Conservation (phyloP, 2,113 vertebrate species). For the Megaceryle maxima region DNA sequence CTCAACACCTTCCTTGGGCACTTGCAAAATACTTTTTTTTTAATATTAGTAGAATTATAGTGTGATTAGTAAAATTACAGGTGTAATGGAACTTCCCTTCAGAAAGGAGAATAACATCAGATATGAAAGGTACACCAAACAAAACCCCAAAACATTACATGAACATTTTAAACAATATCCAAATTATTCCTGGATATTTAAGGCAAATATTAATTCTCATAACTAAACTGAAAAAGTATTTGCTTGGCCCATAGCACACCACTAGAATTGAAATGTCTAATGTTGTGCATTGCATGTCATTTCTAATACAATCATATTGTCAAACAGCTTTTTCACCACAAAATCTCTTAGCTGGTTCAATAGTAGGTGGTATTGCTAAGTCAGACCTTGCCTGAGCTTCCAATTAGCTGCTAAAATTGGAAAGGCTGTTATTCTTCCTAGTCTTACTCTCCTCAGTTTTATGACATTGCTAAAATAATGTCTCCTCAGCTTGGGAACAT, state of each 20-base stretch:
- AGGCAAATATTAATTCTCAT: not conserved
- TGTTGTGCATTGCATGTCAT: not conserved
- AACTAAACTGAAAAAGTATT: not conserved
- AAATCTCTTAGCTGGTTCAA: not conserved
- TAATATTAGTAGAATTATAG: not conserved
- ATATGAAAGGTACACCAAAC: not conserved
- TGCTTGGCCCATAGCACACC: not conserved
- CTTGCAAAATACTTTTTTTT: not conserved
- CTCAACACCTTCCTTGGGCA: not conserved
- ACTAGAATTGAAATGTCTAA: not conserved
- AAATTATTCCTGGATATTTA: not conserved
- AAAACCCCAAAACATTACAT: not conserved
- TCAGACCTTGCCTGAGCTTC: not conserved
- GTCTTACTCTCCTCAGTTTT: not conserved
- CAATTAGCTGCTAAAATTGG: not conserved
- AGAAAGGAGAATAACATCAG: not conserved
- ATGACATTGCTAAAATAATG: not conserved
- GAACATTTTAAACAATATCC: not conserved
- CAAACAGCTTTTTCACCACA: not conserved
- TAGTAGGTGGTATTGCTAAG: not conserved
- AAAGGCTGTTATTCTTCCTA: not conserved
- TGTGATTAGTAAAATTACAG: not conserved
- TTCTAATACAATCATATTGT: not conserved
- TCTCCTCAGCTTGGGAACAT: not conserved
- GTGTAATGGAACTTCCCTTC: not conserved